A percentile compares a stretch with the other conserved stretches of the same genome.
Evolutionary conservation across 1,140 invertebrate species (phyloP).

Genomic region (Ceratosolen fusciceps): DNA sequence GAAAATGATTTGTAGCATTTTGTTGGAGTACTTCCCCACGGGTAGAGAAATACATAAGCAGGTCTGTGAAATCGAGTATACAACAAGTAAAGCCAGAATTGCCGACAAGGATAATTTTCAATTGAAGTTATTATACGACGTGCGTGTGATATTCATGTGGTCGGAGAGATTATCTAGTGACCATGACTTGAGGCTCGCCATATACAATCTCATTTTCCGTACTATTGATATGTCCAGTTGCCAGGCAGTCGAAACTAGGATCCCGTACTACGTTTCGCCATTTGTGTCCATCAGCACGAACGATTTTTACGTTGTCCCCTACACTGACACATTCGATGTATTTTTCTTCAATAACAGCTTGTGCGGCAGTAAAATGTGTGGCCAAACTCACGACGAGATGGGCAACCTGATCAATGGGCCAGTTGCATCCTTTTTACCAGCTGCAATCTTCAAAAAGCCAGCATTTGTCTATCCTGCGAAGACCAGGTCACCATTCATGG

Average conservation of each 20-base stretch:
- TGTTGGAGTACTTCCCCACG: not conserved
- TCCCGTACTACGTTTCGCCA: not conserved
- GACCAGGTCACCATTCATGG: too few species aligned
- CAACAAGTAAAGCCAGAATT: not conserved
- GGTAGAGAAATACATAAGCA: not conserved
- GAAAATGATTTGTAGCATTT: not conserved
- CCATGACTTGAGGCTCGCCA: too few species aligned
- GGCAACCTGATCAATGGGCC: conserved; percentile 11
- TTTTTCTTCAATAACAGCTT: conserved; percentile 3
- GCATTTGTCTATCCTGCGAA: not conserved
- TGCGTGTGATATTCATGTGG: conserved; percentile 13
- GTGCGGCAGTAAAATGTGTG: conserved; percentile 2
- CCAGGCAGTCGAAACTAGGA: not conserved
- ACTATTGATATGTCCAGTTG: not conserved
- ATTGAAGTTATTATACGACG: not conserved
- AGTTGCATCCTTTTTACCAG: not conserved
- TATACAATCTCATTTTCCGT: too few species aligned
- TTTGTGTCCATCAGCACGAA: not conserved
- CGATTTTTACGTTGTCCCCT: conserved; percentile 3
- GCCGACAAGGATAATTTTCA: not conserved
- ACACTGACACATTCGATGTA: conserved; percentile 6
- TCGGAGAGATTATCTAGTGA: too few species aligned
- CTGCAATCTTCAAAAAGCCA: not conserved
- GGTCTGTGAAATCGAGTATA: not conserved
- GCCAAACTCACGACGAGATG: not conserved